A percentile compares a stretch with the other conserved stretches of the same genome.
These are phyloP conservation scores for Rhorus exstirpatorius DNA, from an alignment of 2,888 invertebrate species.

Conservation along the genomic window DNA sequence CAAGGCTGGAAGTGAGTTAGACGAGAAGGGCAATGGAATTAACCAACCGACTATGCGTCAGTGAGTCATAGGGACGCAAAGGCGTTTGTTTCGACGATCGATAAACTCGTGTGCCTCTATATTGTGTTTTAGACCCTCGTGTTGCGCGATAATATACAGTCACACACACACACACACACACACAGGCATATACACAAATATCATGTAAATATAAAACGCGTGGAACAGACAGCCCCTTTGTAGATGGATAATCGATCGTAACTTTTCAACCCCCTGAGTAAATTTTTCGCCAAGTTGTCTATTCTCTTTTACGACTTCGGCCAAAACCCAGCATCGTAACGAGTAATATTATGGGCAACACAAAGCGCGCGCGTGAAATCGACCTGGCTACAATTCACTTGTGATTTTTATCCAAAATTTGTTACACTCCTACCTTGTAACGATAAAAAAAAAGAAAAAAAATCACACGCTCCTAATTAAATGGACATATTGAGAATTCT, in stretches of 20 bases:
- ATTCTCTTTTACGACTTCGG: no score
- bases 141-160: conserved; percentile 4
- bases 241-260: conserved; percentile 62
- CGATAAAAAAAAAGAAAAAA: no score
- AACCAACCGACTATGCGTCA: conserved; percentile 57
- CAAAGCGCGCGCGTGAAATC: no score
- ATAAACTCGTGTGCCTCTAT: conserved; percentile 66
- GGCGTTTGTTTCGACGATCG: conserved; percentile 71
- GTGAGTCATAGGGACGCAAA: conserved; percentile 71
- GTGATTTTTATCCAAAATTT: no score
- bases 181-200: neutral
- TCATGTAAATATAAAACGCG: neutral
- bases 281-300: conserved; percentile 41
- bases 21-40: conserved; percentile 63
- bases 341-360: no score
- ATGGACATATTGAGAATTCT: no score
- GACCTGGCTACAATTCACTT: no score
- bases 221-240: conserved; percentile 31
- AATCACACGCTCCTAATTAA: no score
- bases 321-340: no score
- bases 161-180: neutral
- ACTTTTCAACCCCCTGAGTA: conserved; percentile 54
- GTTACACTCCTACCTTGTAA: no score
- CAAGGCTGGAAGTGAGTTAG: conserved; percentile 7
- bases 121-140: conserved; percentile 63